Conservation (phyloP, 2,888 invertebrate species). For the Xestia sexstrigata region DNA sequence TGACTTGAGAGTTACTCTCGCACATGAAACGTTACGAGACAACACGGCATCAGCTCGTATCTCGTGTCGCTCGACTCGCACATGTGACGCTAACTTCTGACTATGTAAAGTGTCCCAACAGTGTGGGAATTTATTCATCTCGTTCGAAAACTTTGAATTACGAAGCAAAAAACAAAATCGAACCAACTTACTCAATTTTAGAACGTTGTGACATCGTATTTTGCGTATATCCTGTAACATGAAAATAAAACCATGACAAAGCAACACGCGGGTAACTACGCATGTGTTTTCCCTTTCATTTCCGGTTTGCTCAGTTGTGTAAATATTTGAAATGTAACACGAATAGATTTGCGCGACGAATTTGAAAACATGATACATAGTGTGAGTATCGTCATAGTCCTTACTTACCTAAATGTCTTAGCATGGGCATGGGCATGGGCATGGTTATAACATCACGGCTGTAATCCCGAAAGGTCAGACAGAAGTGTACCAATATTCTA, state of each 20-base stretch:
- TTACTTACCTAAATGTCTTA: neutral
- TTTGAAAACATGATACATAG: conserved; percentile 36
- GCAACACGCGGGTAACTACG: conserved; percentile 43
- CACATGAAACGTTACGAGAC: conserved; percentile 52
- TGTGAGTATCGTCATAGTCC: neutral
- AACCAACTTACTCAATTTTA: conserved; percentile 17
- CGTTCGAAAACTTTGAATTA: conserved; percentile 17
- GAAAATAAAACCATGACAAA: conserved; percentile 46
- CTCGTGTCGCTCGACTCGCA: conserved; percentile 42
- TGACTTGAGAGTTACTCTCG: conserved; percentile 61
- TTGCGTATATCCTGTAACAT: conserved; percentile 30
- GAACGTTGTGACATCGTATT: conserved; percentile 32
- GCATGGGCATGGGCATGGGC: too few relatives aligned
- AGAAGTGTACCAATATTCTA: neutral
- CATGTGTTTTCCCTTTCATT: conserved; percentile 59
- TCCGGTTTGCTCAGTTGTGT: conserved; percentile 61
- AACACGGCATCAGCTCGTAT: conserved; percentile 49
- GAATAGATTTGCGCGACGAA: conserved; percentile 43
- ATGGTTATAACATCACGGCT: neutral
- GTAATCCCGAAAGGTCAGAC: neutral
- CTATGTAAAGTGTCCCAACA: conserved; percentile 30
- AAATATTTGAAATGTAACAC: conserved; percentile 56
- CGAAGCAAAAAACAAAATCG: conserved; percentile 9
- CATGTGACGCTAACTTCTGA: conserved; percentile 44
- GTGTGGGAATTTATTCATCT: conserved; percentile 32